phyloP scores from a whole-genome alignment of 2,888 invertebrate genomes.

The Campoplex capitator region DNA sequence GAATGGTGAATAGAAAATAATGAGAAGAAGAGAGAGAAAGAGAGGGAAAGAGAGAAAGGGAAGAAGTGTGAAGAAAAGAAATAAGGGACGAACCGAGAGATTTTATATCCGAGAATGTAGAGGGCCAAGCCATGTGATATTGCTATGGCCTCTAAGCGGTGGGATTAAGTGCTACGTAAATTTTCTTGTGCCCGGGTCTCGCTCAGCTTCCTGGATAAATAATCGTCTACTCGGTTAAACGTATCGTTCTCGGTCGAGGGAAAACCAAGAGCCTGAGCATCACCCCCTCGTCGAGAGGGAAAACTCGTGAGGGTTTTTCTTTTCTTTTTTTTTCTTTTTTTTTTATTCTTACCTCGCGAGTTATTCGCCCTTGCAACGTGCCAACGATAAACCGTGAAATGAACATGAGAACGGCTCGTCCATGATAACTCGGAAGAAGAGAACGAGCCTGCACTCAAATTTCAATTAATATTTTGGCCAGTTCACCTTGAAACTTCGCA shows the following conservation, averaged over 20 bases:
- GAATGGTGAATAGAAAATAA: constrained; percentile 55
- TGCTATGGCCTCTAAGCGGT: constrained; percentile 81
- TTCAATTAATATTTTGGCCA: constrained; percentile 46
- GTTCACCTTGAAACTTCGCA: not conserved
- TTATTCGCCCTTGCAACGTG: constrained; percentile 26
- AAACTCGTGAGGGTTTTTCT: constrained; percentile 40
- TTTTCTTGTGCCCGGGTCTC: constrained; percentile 75
- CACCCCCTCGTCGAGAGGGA: constrained; percentile 52
- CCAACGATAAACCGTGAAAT: constrained; percentile 34
- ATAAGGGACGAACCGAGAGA: constrained; percentile 64
- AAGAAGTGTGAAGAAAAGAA: constrained; percentile 44
- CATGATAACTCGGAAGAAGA: constrained; percentile 29
- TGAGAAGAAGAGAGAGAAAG: constrained; percentile 10
- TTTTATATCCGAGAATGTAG: constrained; percentile 61
- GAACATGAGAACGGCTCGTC: constrained; percentile 39
- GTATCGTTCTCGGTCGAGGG: constrained; percentile 62
- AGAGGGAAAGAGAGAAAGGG: constrained; percentile 7
- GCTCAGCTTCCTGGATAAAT: constrained; percentile 78
- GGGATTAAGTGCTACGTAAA: constrained; percentile 84
- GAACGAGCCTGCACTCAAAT: constrained; percentile 32
- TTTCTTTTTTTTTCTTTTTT: constrained; percentile 17
- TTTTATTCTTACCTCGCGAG: constrained; percentile 35
- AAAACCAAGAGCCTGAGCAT: constrained; percentile 42
- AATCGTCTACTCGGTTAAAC: constrained; percentile 76
- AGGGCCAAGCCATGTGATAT: constrained; percentile 67